phyloP scores from a whole-genome alignment of 2,888 invertebrate species.

The Galerucella pusilla region DNA sequence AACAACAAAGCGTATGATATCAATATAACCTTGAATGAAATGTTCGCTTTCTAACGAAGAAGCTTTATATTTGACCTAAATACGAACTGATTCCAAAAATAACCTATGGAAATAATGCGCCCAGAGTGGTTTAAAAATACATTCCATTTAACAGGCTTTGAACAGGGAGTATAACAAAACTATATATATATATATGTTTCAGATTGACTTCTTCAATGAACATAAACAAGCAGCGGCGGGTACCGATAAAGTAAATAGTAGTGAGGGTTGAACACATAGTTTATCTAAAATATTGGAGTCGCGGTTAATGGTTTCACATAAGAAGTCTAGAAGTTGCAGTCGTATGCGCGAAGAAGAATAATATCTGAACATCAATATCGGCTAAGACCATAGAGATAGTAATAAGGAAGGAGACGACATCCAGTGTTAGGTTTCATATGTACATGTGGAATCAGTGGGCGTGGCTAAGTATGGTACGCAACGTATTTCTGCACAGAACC shows the following conservation, averaged over 20 bases:
- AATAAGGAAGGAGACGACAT: too few relatives aligned
- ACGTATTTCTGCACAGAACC: too few relatives aligned
- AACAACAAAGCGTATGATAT: neutral
- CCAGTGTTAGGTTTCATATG: too few relatives aligned
- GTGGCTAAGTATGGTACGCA: too few relatives aligned
- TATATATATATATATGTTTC: neutral
- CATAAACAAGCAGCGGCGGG: neutral
- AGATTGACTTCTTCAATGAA: neutral
- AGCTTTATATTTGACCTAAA: constrained; percentile 11
- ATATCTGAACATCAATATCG: too few relatives aligned
- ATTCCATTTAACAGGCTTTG: neutral
- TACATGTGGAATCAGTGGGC: too few relatives aligned
- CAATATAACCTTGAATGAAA: neutral
- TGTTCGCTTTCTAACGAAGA: constrained; percentile 3
- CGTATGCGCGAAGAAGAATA: too few relatives aligned
- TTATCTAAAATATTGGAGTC: too few relatives aligned
- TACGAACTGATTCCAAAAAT: constrained; percentile 6
- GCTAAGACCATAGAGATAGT: too few relatives aligned
- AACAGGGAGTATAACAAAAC: neutral
- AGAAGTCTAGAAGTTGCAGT: too few relatives aligned
- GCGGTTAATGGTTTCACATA: too few relatives aligned
- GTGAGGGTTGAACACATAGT: neutral
- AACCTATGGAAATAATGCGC: neutral
- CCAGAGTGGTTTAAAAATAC: constrained; percentile 13
- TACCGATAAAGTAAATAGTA: neutral